A percentile compares a stretch with the other conserved stretches of the same genome.
phyloP scores from a whole-genome alignment of 2,888 invertebrate genomes.

The Masnerella sp. region DNA sequence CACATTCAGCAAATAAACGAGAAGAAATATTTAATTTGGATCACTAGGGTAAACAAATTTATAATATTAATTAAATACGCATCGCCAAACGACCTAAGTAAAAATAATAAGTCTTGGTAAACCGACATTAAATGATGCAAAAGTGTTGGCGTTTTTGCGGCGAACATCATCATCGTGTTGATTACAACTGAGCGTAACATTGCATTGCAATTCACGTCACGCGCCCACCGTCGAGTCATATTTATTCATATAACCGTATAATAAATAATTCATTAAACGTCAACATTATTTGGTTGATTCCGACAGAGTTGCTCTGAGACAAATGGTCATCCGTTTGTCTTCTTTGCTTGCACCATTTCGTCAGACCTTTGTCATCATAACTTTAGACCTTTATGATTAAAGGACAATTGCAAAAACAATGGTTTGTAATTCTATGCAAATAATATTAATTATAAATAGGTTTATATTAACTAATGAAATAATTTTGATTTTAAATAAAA shows the following conservation, averaged over 20 bases:
- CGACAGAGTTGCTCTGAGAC: conserved; percentile 10
- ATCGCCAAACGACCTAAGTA: no score
- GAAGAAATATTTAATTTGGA: no score
- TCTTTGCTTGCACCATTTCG: conserved; percentile 15
- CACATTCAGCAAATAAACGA: no score
- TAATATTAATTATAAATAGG: no score
- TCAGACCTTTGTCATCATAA: background rate
- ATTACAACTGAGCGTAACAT: conserved; percentile 20
- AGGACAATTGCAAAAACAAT: no score
- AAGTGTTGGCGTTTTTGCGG: background rate
- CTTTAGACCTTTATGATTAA: no score
- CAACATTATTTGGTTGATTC: conserved; percentile 37
- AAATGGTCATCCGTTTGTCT: conserved; percentile 35
- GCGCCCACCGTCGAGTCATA: conserved; percentile 20
- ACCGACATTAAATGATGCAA: background rate
- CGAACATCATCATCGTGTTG: conserved; percentile 11
- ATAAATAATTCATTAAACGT: conserved; percentile 52
- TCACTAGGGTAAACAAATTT: no score
- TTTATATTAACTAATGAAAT: no score
- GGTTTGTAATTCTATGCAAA: no score
- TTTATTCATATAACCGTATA: conserved; percentile 43
- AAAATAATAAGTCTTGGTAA: no score
- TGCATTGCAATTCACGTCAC: conserved; percentile 29
- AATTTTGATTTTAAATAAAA: no score
- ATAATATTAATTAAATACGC: no score